Evolutionary conservation across 2,888 invertebrate genomes (phyloP).

Genomic region (Xestoiulus laeticollis): DNA sequence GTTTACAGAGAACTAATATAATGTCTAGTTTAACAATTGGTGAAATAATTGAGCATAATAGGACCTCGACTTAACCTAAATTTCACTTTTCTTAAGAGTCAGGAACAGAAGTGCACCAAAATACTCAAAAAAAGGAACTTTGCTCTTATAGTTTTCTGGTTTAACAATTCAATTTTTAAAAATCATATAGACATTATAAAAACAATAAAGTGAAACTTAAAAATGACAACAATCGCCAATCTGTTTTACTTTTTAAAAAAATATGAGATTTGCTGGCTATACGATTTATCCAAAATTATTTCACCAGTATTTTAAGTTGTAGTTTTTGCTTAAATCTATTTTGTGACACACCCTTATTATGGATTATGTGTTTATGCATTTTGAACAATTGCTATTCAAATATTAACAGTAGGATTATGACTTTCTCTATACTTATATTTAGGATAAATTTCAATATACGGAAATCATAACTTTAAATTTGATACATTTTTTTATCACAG

Average conservation of each 20-base stretch:
- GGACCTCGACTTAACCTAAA: background rate
- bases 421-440: too few species aligned
- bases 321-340: background rate
- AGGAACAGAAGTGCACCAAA: background rate
- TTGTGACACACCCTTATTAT: background rate
- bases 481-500: too few species aligned
- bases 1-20: background rate
- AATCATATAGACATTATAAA: too few species aligned
- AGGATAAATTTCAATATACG: too few species aligned
- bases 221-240: background rate
- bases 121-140: background rate
- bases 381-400: too few species aligned
- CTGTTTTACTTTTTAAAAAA: background rate
- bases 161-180: background rate
- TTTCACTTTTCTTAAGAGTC: slow-evolving; percentile 14
- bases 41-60: slow-evolving; percentile 10
- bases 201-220: background rate
- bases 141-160: background rate
- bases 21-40: background rate
- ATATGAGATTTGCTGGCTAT: background rate
- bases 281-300: background rate
- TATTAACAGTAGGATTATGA: too few species aligned
- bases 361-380: too few species aligned
- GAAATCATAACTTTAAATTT: too few species aligned
- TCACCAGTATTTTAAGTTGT: background rate